Percentiles rank a stretch among this genome's conserved stretches.
Conservation (phyloP, 2,797 vertebrate species). For the Sarcophilus harrisii region DNA sequence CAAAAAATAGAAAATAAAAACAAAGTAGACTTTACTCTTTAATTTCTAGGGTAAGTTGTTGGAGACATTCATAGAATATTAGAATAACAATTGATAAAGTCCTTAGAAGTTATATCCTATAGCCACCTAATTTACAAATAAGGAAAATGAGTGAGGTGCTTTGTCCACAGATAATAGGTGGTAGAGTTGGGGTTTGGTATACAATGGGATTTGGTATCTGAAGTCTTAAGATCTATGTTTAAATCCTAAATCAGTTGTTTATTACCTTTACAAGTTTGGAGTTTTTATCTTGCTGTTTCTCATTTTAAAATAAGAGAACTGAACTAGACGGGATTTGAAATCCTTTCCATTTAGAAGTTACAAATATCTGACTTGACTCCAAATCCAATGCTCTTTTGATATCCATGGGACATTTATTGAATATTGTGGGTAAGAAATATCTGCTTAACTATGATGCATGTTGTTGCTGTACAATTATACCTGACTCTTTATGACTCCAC, state of each 20-base stretch:
- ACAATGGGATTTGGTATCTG: not conserved
- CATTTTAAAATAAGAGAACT: not conserved
- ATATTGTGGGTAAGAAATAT: not conserved
- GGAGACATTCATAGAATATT: not conserved
- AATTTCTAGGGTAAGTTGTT: not conserved
- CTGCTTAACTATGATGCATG: not conserved
- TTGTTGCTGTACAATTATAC: not conserved
- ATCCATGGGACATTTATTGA: not conserved
- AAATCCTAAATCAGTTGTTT: not conserved
- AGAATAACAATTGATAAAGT: not conserved
- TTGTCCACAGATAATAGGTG: not conserved
- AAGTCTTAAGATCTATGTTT: not conserved
- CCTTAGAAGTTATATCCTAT: not conserved
- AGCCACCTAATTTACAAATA: not conserved
- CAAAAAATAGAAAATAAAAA: not conserved
- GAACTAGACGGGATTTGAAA: not conserved
- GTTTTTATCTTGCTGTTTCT: not conserved
- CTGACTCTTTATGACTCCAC: not conserved
- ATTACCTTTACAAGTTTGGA: not conserved
- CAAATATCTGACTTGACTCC: not conserved
- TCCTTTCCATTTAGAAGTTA: not conserved
- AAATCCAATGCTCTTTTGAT: not conserved
- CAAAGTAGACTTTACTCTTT: not conserved
- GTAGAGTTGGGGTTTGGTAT: not conserved
- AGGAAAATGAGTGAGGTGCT: not conserved